Conservation (phyloP, 35 echinoderm and acorn worm genomes). For the Stichopus chloronotus region DNA sequence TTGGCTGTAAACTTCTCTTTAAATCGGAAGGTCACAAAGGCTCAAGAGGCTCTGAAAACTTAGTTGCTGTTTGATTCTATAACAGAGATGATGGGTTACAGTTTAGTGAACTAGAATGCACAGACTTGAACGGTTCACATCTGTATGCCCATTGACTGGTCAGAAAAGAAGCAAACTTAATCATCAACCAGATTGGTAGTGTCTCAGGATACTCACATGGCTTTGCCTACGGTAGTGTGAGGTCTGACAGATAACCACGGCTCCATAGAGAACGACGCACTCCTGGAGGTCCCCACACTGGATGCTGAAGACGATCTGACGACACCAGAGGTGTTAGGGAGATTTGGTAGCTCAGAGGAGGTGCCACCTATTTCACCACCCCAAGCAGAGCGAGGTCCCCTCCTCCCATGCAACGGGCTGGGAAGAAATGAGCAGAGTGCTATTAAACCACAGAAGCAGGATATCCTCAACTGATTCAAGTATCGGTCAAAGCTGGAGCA, state of each 20-base stretch:
- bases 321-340: not conserved
- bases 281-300: constrained; percentile 39
- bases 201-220: not conserved
- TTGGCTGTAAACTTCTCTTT: too few species aligned
- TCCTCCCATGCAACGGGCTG: constrained; percentile 79
- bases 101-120: too few species aligned
- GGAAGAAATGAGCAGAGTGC: not conserved
- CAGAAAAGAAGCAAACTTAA: not conserved
- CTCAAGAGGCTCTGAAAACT: not conserved
- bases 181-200: not conserved
- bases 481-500: too few species aligned
- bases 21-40: too few species aligned
- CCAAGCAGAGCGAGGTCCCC: constrained; percentile 90
- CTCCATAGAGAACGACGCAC: constrained; percentile 29
- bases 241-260: constrained; percentile 44
- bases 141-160: too few species aligned
- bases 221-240: constrained; percentile 40
- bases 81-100: too few species aligned
- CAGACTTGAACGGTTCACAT: too few species aligned
- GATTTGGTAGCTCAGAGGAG: constrained; percentile 50
- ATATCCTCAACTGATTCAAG: too few species aligned
- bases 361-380: constrained; percentile 94
- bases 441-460: not conserved
- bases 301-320: constrained; percentile 47
- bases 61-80: not conserved